Percentiles rank a stretch among this genome's conserved stretches.
These are phyloP conservation scores for Danaus melanippus DNA, from an alignment of 1,140 invertebrate species.

Conservation along the genomic window DNA sequence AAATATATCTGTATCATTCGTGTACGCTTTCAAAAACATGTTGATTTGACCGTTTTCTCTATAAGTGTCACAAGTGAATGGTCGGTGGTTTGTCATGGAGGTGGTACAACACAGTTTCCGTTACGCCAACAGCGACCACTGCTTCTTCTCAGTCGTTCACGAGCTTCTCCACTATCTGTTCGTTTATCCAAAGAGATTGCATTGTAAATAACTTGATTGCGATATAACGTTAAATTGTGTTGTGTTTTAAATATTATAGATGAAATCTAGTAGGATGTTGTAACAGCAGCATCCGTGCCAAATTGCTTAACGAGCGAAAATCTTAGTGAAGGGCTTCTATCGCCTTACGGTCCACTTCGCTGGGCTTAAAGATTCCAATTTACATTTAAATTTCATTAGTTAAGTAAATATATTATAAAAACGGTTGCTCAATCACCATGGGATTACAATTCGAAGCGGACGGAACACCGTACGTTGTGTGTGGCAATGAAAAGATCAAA, in stretches of 20 bases:
- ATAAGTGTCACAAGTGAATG: not conserved
- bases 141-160: slow-evolving; percentile 13
- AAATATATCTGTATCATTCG: too few relatives aligned
- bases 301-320: slow-evolving; percentile 22
- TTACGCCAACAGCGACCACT: slow-evolving; percentile 13
- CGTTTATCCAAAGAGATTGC: not conserved
- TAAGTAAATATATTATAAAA: slow-evolving; percentile 6
- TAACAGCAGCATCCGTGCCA: slow-evolving; percentile 23
- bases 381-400: slow-evolving; percentile 1
- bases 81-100: slow-evolving; percentile 6
- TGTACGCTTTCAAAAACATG: too few relatives aligned
- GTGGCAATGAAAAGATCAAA: slow-evolving; percentile 64
- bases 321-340: slow-evolving; percentile 24
- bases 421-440: slow-evolving; percentile 28
- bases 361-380: not conserved
- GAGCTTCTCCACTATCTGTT: slow-evolving; percentile 14
- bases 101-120: slow-evolving; percentile 17
- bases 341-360: slow-evolving; percentile 8
- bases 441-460: slow-evolving; percentile 64
- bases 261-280: not conserved
- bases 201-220: not conserved
- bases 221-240: not conserved
- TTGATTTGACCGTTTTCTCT: too few relatives aligned
- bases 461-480: slow-evolving; percentile 68
- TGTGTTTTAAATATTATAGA: slow-evolving; percentile 4